phyloP scores from a whole-genome alignment of 2,888 invertebrate genomes.

The Drosophila buzzatii region DNA sequence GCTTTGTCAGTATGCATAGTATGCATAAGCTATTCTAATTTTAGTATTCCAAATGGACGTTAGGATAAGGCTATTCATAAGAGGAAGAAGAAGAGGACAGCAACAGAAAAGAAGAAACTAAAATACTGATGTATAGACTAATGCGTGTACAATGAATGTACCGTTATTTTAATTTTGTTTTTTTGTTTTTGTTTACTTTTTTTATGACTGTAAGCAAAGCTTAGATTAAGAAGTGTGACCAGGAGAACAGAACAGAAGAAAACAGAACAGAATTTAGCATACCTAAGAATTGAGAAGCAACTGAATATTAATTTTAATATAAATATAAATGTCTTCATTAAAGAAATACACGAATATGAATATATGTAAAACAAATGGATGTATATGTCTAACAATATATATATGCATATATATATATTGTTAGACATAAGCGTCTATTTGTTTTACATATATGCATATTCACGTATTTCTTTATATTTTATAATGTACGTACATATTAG shows the following conservation, averaged over 20 bases:
- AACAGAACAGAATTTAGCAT: background rate
- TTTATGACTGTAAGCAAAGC: background rate
- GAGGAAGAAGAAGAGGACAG: background rate
- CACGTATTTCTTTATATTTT: too few species aligned
- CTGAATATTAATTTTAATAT: background rate
- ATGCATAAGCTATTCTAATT: too few species aligned
- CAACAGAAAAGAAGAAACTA: background rate
- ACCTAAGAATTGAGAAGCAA: background rate
- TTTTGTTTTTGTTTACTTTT: background rate
- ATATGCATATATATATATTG: background rate
- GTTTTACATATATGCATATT: too few species aligned
- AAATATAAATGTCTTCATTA: background rate
- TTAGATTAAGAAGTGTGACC: background rate
- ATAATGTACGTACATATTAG: background rate
- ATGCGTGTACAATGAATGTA: background rate
- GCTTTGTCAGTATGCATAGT: background rate
- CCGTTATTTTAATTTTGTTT: background rate
- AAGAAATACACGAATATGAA: background rate
- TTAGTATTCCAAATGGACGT: too few species aligned
- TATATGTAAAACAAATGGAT: background rate
- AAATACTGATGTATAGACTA: slow-evolving; percentile 3
- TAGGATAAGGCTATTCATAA: too few species aligned
- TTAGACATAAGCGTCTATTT: too few species aligned
- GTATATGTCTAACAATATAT: background rate
- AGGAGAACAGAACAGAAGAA: background rate